Percentiles rank a stretch among this genome's conserved stretches.
These are phyloP conservation scores for Brachystomella parvula DNA, from an alignment of 1,140 invertebrate species.

Conservation along the genomic window DNA sequence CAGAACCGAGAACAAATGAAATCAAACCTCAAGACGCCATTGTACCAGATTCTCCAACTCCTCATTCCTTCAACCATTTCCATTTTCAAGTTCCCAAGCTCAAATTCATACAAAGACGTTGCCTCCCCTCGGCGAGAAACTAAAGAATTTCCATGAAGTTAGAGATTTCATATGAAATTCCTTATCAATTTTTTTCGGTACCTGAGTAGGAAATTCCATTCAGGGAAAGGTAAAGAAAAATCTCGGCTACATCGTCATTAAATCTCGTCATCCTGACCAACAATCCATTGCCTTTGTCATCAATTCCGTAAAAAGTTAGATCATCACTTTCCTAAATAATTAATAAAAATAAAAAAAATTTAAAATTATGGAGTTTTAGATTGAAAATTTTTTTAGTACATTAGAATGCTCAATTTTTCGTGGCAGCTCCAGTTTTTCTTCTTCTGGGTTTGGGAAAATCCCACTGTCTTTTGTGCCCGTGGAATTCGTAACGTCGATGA, in stretches of 20 bases:
- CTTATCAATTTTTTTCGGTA: slow-evolving; percentile 1
- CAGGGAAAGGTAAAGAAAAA: not conserved
- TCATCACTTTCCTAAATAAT: slow-evolving; percentile 15
- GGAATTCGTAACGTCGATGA: not conserved
- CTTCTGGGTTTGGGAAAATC: slow-evolving; percentile 13
- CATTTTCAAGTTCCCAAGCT: slow-evolving; percentile 46
- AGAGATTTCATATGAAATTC: not conserved
- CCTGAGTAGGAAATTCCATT: slow-evolving; percentile 15
- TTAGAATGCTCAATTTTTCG: not conserved
- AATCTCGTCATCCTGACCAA: slow-evolving; percentile 2
- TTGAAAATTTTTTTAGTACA: not conserved
- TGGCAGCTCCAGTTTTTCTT: slow-evolving; percentile 16
- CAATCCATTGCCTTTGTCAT: slow-evolving; percentile 23
- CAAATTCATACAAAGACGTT: slow-evolving; percentile 13
- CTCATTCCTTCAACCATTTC: slow-evolving; percentile 48
- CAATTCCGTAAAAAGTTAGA: slow-evolving; percentile 24
- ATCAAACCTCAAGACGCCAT: slow-evolving; percentile 46
- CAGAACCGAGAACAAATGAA: not conserved
- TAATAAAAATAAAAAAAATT: not conserved
- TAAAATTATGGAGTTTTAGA: not conserved
- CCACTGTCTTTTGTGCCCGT: slow-evolving; percentile 11
- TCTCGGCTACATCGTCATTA: not conserved
- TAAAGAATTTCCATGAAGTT: slow-evolving; percentile 1
- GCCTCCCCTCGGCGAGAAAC: not conserved
- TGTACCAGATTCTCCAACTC: slow-evolving; percentile 52